phyloP scores from a whole-genome alignment of 2,797 vertebrate genomes.

The Argentina silus region DNA sequence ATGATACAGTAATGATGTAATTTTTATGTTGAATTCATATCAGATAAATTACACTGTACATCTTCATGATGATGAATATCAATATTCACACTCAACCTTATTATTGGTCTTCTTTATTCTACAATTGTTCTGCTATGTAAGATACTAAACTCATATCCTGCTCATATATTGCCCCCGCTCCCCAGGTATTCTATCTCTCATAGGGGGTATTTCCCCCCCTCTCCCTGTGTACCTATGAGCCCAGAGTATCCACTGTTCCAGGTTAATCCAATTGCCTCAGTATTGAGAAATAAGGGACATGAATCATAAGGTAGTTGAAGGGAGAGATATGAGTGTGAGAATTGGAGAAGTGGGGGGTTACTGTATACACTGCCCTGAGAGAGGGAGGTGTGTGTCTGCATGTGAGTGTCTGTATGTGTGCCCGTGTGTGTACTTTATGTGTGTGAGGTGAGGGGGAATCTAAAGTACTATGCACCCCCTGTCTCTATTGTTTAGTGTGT shows the following conservation, averaged over 20 bases:
- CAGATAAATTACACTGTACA: too few species aligned
- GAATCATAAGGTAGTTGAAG: constrained; percentile 29
- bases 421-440: background rate
- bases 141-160: too few species aligned
- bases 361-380: background rate
- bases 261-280: background rate
- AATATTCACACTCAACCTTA: too few species aligned
- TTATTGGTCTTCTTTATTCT: too few species aligned
- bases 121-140: too few species aligned
- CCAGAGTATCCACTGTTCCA: constrained; percentile 3
- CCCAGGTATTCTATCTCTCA: too few species aligned
- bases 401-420: background rate
- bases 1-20: background rate
- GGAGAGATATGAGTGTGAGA: constrained; percentile 36
- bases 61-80: too few species aligned
- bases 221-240: background rate
- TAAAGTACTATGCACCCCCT: background rate
- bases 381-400: constrained; percentile 20
- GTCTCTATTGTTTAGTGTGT: constrained; percentile 2
- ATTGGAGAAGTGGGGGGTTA: constrained; percentile 12
- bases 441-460: background rate
- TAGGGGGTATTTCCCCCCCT: background rate
- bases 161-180: too few species aligned
- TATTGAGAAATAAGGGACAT: constrained; percentile 23
- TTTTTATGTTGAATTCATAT: too few species aligned